Percentiles rank a stretch among this genome's conserved stretches.
Conservation (phyloP, 2,888 invertebrate genomes). For the Notocelia uddmanniana region DNA sequence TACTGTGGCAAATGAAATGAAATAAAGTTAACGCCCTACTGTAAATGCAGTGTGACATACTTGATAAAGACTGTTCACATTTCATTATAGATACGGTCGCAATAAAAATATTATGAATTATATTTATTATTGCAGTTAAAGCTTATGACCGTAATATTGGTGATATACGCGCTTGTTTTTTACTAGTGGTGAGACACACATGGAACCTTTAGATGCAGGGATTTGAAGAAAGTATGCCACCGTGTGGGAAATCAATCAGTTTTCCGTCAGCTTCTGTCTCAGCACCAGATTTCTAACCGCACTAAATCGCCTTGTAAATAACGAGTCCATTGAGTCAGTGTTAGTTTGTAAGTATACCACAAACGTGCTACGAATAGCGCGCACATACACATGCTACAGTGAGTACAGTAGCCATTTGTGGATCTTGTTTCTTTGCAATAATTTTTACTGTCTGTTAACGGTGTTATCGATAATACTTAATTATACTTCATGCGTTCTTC, state of each 20-base stretch:
- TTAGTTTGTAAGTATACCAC: not conserved
- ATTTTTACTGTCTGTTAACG: not conserved
- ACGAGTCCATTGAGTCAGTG: not conserved
- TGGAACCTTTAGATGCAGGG: not conserved
- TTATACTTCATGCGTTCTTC: no score
- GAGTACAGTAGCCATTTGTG: not conserved
- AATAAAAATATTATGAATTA: constrained; percentile 37
- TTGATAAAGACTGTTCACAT: constrained; percentile 30
- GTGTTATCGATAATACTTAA: not conserved
- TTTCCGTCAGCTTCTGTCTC: constrained; percentile 15
- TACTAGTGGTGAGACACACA: not conserved
- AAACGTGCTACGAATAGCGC: not conserved
- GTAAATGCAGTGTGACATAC: constrained; percentile 39
- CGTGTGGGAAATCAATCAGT: constrained; percentile 19
- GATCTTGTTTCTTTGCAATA: not conserved
- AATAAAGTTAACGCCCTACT: constrained; percentile 18
- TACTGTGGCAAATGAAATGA: not conserved
- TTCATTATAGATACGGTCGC: constrained; percentile 25
- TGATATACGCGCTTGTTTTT: not conserved
- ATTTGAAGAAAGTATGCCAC: constrained; percentile 13
- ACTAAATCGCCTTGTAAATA: constrained; percentile 1
- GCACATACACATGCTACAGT: not conserved
- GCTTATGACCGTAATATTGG: not conserved
- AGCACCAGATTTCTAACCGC: constrained; percentile 10
- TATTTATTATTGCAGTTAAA: constrained; percentile 32